Conservation (phyloP, 2,888 invertebrate genomes). For the Pheosia tremula region DNA sequence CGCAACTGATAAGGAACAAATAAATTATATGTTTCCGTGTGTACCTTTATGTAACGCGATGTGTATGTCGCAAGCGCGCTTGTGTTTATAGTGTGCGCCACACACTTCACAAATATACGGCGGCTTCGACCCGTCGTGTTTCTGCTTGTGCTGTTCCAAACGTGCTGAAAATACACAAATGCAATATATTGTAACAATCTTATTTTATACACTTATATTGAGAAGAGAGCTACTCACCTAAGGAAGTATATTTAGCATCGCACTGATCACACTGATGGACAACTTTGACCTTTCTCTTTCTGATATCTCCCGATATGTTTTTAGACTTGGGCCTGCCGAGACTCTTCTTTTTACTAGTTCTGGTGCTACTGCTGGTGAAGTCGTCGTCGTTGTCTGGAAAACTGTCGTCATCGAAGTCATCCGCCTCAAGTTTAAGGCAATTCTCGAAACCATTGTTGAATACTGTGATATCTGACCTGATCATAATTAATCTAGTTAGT, state of each 20-base stretch:
- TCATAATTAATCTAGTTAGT: constrained; percentile 18
- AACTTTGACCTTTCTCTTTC: constrained; percentile 48
- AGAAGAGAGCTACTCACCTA: constrained; percentile 48
- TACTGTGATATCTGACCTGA: constrained; percentile 55
- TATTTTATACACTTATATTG: too few relatives aligned
- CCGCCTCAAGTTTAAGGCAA: constrained; percentile 50
- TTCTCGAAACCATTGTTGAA: constrained; percentile 53
- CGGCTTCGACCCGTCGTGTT: constrained; percentile 76
- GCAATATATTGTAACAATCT: background rate
- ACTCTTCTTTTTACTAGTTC: constrained; percentile 35
- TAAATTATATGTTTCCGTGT: background rate
- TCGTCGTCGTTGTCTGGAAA: constrained; percentile 43
- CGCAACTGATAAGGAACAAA: too few relatives aligned
- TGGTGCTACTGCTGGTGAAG: constrained; percentile 31
- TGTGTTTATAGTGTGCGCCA: constrained; percentile 86
- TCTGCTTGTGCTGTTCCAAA: constrained; percentile 69
- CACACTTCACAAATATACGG: constrained; percentile 84
- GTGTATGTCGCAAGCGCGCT: constrained; percentile 85
- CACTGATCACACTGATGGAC: constrained; percentile 73
- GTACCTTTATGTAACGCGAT: constrained; percentile 84
- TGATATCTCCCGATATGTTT: constrained; percentile 36
- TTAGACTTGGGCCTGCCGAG: constrained; percentile 35
- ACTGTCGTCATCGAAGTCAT: constrained; percentile 51
- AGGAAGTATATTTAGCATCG: constrained; percentile 66
- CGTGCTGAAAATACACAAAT: constrained; percentile 54